Evolutionary conservation across 1,140 invertebrate species (phyloP), one percentile per base, ranked within the genome.

Genomic region (Dendroctonus valens): DNA sequence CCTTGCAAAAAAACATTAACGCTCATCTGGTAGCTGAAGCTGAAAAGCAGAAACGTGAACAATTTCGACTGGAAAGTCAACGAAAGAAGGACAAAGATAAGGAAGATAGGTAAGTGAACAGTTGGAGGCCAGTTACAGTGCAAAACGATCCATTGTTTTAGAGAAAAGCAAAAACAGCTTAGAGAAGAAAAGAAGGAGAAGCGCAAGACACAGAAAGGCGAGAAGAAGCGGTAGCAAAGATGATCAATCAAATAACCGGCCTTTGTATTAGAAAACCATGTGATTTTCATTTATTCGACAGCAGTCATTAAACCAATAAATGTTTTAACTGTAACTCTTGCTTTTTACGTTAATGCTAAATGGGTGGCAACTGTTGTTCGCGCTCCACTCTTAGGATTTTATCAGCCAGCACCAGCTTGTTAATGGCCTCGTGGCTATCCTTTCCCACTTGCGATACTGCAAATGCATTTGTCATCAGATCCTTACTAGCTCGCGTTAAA

Each of bases 161-260:
- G 90, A 73, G 90, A 91, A 73, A 93, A 92, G 75, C 92, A 94
- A 76, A 93, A 92, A 75, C 88, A 92, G 75, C 70, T 89, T 46
- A 88, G 87, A 73, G 90, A 92, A 79, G 91, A 94, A 15, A 93
- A 93, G 70, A 93, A 93, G 75, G 91, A 93, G 71, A 94, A 93
- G 74, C 87, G 91, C 15, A 93, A 92, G 78, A 91, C 91, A 74
- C 88, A 90, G 71, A 94, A 94, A 80, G 89, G 88, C 8, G 92
- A 94, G 80, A 79, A 90, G 69, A 84, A 89, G 71, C 89, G 91
- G 86, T 93, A 92, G 87, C 88, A 83, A 52, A 26, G 26, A 3
- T 26, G 3, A 26, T 26, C 26, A 26, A 26, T 26, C 26, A 26
- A 26, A 26, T 3, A n/a, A 26, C 26, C 26, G 26, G 3, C 26